Conservation (phyloP, 2,113 vertebrate genomes). For the Collichthys lucidus region DNA sequence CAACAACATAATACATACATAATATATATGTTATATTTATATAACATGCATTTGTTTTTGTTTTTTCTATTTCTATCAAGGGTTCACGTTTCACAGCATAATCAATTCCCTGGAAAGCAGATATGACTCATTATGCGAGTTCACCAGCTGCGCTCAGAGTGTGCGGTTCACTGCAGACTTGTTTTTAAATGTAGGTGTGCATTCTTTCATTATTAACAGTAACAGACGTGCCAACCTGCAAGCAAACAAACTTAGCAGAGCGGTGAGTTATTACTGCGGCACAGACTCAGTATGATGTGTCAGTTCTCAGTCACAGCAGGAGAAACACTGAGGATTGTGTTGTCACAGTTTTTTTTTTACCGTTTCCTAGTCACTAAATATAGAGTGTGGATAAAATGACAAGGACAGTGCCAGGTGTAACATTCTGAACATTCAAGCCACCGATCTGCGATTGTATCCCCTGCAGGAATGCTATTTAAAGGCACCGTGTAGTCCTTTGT, state of each 20-base stretch:
- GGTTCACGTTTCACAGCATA: neutral
- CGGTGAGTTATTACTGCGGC: neutral
- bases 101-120: neutral
- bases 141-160: neutral
- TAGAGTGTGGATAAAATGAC: too few species aligned
- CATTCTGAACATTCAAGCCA: neutral
- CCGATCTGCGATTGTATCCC: too few species aligned
- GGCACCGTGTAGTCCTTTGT: neutral
- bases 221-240: neutral
- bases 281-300: neutral
- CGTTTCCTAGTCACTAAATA: too few species aligned
- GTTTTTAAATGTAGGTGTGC: neutral
- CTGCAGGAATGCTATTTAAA: neutral
- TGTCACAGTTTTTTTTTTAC: too few species aligned
- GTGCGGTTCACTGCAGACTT: neutral
- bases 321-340: neutral
- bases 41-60: too few species aligned
- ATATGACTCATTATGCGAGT: neutral
- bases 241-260: neutral
- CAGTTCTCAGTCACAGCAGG: neutral
- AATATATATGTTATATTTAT: too few species aligned
- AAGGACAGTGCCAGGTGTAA: neutral
- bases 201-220: neutral
- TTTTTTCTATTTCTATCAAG: too few species aligned
- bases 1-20: neutral